Conservation (phyloP, 2,113 vertebrate species). For the human (Homo sapiens) region GRCh38 chr1:53213001-53213500, state of each 20-base stretch:
- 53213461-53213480: constrained; percentile 93
- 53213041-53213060: neutral
- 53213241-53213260: constrained; percentile 55
- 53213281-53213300: constrained; percentile 93
- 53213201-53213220: neutral
- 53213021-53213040: neutral
- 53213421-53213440: constrained; percentile 94
- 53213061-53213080: neutral
- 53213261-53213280: constrained; percentile 97
- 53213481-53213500: constrained; percentile 93
- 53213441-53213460: constrained; percentile 95
- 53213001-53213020: constrained; percentile 19
- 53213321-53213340: constrained; percentile 87
- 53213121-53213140: neutral
- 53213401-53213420: constrained; percentile 91
- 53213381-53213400: constrained; percentile 94
- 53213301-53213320: constrained; percentile 86
- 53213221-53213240: neutral
- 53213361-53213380: constrained; percentile 96
- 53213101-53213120: neutral
- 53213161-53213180: neutral
- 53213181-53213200: neutral
- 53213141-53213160: neutral
- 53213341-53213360: constrained; percentile 90
- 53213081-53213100: neutral